Conservation (phyloP, 2,888 invertebrate species). For the Stenichneumon culpator region DNA sequence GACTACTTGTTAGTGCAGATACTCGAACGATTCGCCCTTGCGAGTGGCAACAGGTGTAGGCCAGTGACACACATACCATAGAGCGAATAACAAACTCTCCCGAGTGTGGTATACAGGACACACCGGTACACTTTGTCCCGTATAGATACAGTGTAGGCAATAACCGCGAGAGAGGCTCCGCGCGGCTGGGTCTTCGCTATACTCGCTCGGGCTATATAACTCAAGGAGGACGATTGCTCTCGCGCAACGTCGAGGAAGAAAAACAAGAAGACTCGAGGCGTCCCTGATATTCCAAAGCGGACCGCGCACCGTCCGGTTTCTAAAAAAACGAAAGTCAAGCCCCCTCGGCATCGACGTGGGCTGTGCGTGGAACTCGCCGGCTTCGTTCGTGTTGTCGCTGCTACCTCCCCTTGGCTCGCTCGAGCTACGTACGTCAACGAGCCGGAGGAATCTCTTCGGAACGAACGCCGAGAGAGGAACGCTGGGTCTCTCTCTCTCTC, state of each 20-base stretch:
- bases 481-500: neutral
- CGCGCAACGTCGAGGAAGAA: constrained; percentile 7
- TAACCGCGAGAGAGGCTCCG: neutral
- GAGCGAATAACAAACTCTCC: constrained; percentile 33
- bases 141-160: neutral
- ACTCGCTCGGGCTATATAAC: neutral
- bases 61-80: constrained; percentile 46
- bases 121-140: neutral
- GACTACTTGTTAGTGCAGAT: neutral
- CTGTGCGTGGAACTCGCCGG: constrained; percentile 14
- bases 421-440: neutral
- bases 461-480: neutral
- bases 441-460: constrained; percentile 26
- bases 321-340: constrained; percentile 55
- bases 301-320: constrained; percentile 34
- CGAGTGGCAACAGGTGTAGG: constrained; percentile 46
- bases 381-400: neutral
- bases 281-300: constrained; percentile 33
- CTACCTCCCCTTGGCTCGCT: neutral
- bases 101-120: neutral
- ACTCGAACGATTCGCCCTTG: constrained; percentile 34
- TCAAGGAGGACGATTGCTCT: neutral
- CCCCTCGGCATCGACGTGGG: constrained; percentile 19
- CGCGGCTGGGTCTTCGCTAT: neutral
- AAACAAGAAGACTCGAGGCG: constrained; percentile 28